Base-by-base conservation (phyloP, 2,797 vertebrate species). In the Margarornis squamiger region DNA sequence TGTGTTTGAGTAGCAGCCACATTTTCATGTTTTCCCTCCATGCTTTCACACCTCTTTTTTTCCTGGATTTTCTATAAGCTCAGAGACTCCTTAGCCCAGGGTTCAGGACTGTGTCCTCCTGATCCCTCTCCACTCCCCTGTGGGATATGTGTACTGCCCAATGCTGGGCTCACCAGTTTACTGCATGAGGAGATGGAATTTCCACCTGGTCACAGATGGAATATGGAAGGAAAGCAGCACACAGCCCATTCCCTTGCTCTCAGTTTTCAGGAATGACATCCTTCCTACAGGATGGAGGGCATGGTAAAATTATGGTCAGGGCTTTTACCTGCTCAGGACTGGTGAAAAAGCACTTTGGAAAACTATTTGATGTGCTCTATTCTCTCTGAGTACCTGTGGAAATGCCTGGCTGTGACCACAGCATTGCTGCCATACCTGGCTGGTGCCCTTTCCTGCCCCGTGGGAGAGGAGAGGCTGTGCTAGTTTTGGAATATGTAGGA, bases 401-500 rank as follows among this genome's bases (percentile, higher is more conserved):
- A 82, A 30, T 5, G 22, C 34, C 32, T 39, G 62, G 51, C 57
- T 34, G 43, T 59, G 61, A 15, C 29, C 46, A 46, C 48, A 27
- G n/a, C 1, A 2, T 36, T 34, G 43, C 54, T 62, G 54, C 19
- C 26, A 5, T 61, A 7, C 46, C 78, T 65, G 85, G 14, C 7
- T 39, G 15, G 12, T 3, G 57, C 70, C 55, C 32, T 75, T 20
- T 51, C 48, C 66, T 39, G 22, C 38, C 41, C 54, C 3, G 0
- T 6, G 43, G 29, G 4, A 5, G 2, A 20, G 8, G 38, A 58
- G 38, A 26, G 57, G 27, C 58, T 6, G 17, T 16, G 7, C 41
- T 0, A 9, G 4, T 62, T 84, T 11, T 11, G 14, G n/a, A 34
- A 13, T 4, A 5, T 0, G 0, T 16, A 19, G 32, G 41, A n/a